These are phyloP conservation scores for Callimorpha dominula DNA, from an alignment of 2,888 invertebrate genomes.

Conservation along the genomic window DNA sequence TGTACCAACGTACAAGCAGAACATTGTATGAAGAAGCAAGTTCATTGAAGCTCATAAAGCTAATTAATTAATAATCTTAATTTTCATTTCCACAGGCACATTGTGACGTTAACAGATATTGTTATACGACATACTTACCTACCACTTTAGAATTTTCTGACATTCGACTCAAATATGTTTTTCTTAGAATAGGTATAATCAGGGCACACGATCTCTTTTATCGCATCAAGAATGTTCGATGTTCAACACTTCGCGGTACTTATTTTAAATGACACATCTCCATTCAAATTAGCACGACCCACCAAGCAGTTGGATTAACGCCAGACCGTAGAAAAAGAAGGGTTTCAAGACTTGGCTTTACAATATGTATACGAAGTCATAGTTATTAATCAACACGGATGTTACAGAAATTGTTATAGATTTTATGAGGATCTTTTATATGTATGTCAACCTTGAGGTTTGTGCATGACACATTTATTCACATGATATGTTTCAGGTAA, in stretches of 20 bases:
- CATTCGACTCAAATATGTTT: constrained; percentile 35
- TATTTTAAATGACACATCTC: constrained; percentile 82
- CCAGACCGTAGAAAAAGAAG: constrained; percentile 74
- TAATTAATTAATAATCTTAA: neutral
- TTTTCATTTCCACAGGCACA: neutral
- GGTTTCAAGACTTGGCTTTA: constrained; percentile 56
- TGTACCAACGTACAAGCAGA: neutral
- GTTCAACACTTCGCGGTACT: constrained; percentile 69
- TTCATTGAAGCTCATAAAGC: neutral
- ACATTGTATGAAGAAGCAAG: neutral
- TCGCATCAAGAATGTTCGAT: constrained; percentile 60
- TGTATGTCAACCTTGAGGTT: neutral
- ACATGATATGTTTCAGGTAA: neutral
- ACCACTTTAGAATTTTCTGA: constrained; percentile 22
- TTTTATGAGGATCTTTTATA: constrained; percentile 11
- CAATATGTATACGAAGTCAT: constrained; percentile 24
- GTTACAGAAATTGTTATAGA: constrained; percentile 16
- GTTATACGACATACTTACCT: neutral
- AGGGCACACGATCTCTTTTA: constrained; percentile 59
- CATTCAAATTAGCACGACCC: constrained; percentile 77
- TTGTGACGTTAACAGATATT: neutral
- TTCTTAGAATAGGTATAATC: constrained; percentile 51
- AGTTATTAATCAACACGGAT: constrained; percentile 40
- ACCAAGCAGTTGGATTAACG: constrained; percentile 73
- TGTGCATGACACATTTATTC: constrained; percentile 4